phyloP scores from a whole-genome alignment of 2,888 invertebrate species.

The Cephus runcator region DNA sequence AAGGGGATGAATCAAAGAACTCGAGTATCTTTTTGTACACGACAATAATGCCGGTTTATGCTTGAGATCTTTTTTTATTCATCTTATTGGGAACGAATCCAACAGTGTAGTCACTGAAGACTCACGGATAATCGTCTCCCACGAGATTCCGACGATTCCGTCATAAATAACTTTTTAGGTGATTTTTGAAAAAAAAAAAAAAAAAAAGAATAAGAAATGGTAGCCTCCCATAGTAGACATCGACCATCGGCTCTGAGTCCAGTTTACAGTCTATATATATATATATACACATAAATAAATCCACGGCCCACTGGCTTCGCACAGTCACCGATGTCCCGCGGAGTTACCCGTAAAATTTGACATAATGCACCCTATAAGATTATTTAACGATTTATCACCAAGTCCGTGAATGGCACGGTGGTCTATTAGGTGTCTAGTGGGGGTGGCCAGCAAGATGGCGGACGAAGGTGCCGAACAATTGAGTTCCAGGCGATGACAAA shows the following conservation, averaged over 20 bases:
- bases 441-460: conserved; percentile 49
- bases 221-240: not conserved
- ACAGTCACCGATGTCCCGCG: conserved; percentile 17
- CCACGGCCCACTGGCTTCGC: not conserved
- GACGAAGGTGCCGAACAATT: conserved; percentile 50
- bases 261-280: not conserved
- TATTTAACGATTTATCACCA: conserved; percentile 59
- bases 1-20: not conserved
- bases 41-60: not conserved
- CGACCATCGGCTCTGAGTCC: not conserved
- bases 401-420: conserved; percentile 43
- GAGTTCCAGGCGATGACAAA: conserved; percentile 57
- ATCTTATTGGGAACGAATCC: not conserved
- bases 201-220: not conserved
- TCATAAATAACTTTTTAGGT: not conserved
- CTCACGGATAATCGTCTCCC: not conserved
- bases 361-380: conserved; percentile 56
- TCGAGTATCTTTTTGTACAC: not conserved
- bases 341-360: conserved; percentile 47
- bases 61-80: not conserved
- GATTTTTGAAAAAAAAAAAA: not conserved
- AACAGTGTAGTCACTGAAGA: not conserved
- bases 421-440: conserved; percentile 46
- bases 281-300: not conserved
- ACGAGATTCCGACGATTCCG: not conserved